These are phyloP conservation scores for Numida meleagris DNA, from an alignment of 2,113 vertebrate genomes.

Conservation along the genomic window DNA sequence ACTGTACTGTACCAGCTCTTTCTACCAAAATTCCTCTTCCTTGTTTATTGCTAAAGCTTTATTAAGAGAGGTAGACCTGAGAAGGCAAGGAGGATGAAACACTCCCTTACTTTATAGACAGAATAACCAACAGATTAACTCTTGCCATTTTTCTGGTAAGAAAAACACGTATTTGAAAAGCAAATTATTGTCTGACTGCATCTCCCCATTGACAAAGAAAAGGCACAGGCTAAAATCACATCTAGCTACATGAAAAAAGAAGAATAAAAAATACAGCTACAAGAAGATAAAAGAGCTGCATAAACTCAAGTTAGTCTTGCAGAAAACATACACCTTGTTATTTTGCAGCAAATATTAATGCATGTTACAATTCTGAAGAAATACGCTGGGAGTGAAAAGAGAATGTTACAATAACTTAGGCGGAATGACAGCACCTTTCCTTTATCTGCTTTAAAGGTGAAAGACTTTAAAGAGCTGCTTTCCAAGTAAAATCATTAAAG, in stretches of 20 bases:
- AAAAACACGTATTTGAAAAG: not conserved
- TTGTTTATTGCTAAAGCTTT: not conserved
- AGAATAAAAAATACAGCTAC: not conserved
- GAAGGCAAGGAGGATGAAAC: not conserved
- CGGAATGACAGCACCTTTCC: not conserved
- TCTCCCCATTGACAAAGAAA: not conserved
- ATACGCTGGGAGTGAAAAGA: not conserved
- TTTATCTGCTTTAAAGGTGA: not conserved
- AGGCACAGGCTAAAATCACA: not conserved
- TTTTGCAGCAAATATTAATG: not conserved
- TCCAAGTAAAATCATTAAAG: constrained; percentile 15
- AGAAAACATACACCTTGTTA: not conserved
- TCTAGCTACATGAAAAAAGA: not conserved
- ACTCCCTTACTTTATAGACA: not conserved
- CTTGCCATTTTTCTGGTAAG: not conserved
- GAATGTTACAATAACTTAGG: not conserved
- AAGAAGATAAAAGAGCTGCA: not conserved
- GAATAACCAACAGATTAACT: not conserved
- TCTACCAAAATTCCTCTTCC: not conserved
- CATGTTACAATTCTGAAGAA: not conserved
- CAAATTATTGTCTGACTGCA: rapidly evolving
- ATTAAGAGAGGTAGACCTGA: not conserved
- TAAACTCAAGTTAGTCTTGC: not conserved
- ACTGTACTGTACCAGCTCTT: not conserved
- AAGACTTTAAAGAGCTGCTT: not conserved